Conservation (phyloP, 2,797 vertebrate species). For the Onychomys torridus region DNA sequence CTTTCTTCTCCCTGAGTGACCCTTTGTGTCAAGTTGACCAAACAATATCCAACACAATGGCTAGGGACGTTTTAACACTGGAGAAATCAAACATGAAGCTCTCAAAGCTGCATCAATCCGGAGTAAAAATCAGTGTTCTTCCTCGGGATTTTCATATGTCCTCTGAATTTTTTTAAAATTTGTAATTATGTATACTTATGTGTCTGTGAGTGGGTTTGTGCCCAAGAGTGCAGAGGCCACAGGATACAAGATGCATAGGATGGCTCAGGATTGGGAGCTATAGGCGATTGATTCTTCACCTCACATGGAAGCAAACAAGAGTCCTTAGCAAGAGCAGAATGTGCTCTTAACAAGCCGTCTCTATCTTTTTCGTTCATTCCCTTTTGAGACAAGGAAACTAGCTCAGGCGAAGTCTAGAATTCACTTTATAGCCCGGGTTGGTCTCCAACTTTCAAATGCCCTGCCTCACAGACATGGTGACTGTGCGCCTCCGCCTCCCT, state of each 20-base stretch:
- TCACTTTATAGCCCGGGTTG: background rate
- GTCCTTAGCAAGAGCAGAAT: background rate
- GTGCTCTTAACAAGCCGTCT: background rate
- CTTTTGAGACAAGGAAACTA: background rate
- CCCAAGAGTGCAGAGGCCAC: background rate
- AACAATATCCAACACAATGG: background rate
- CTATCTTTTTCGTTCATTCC: background rate
- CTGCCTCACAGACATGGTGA: background rate
- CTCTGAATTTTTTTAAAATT: background rate
- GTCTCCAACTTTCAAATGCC: background rate
- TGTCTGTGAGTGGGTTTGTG: background rate
- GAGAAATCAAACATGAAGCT: too few species aligned
- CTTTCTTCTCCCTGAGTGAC: too few species aligned
- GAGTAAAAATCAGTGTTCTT: background rate
- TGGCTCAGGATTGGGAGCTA: too few species aligned
- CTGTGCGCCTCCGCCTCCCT: background rate
- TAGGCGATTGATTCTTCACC: too few species aligned
- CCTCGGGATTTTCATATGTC: background rate
- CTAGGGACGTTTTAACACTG: background rate
- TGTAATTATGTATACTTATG: too few species aligned
- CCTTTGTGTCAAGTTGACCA: too few species aligned
- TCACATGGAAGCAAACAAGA: background rate
- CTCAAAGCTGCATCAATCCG: background rate
- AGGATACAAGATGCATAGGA: background rate
- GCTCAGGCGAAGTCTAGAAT: background rate